Percentiles rank a stretch among this genome's conserved stretches.
Conservation (phyloP, 1,140 invertebrate species). For the Neodiprion pinetum region DNA sequence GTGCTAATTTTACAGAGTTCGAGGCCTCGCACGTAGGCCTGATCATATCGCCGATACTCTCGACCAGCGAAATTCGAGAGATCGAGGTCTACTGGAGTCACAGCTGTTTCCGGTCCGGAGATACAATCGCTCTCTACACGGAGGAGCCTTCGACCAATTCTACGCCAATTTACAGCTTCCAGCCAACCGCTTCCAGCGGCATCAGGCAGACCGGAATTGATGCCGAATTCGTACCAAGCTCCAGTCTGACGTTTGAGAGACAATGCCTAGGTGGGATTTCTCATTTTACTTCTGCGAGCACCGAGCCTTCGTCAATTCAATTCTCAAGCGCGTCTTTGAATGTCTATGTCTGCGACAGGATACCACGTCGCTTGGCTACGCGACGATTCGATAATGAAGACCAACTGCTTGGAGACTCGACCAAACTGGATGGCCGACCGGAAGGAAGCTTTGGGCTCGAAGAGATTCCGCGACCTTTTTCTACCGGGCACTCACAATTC, state of each 20-base stretch:
- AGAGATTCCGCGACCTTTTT: constrained; percentile 63
- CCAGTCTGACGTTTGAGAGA: constrained; percentile 35
- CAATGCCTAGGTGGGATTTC: constrained; percentile 38
- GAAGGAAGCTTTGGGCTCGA: constrained; percentile 47
- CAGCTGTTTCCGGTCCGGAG: constrained; percentile 31
- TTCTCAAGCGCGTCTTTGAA: not conserved
- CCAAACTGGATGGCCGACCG: constrained; percentile 70
- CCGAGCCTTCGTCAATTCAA: not conserved
- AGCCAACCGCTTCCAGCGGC: constrained; percentile 33
- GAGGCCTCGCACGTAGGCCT: constrained; percentile 35
- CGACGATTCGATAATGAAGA: constrained; percentile 40
- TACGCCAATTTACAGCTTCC: constrained; percentile 30
- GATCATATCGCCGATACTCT: constrained; percentile 42
- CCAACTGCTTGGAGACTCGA: constrained; percentile 60
- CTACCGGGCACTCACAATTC: constrained; percentile 73
- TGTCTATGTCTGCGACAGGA: constrained; percentile 23
- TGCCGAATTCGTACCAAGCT: constrained; percentile 37
- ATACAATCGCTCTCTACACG: constrained; percentile 37
- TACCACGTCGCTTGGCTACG: constrained; percentile 40
- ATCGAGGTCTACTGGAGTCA: constrained; percentile 50
- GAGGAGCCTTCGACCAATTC: constrained; percentile 25
- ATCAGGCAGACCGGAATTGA: constrained; percentile 37
- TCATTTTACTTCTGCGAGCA: not conserved
- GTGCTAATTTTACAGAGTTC: constrained; percentile 11
- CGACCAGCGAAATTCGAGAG: constrained; percentile 34